Conservation (phyloP, 2,113 vertebrate genomes). For the Entelurus aequoreus region DNA sequence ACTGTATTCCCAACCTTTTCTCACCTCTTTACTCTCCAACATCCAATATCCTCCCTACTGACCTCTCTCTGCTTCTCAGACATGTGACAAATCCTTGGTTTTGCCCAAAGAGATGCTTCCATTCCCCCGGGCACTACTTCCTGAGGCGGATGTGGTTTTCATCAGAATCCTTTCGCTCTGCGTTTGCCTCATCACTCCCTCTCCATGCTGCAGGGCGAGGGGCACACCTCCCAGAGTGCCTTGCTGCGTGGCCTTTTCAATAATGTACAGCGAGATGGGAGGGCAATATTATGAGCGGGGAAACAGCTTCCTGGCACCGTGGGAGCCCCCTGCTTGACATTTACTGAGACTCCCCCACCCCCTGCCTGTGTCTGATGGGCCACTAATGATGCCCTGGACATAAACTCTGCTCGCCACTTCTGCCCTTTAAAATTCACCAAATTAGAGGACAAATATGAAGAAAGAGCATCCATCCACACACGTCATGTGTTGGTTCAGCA, state of each 20-base stretch:
- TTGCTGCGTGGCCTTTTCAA: conserved; percentile 70
- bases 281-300: conserved; percentile 47
- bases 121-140: neutral
- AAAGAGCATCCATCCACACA: neutral
- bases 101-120: conserved; percentile 13
- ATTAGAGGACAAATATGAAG: neutral
- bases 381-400: conserved; percentile 50
- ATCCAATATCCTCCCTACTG: conserved; percentile 16
- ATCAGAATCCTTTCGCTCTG: conserved; percentile 32
- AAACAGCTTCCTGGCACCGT: conserved; percentile 47
- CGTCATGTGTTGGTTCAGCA: neutral
- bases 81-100: conserved; percentile 34
- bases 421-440: conserved; percentile 28
- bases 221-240: conserved; percentile 50
- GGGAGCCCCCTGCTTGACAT: conserved; percentile 60
- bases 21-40: conserved; percentile 23
- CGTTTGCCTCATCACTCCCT: conserved; percentile 30
- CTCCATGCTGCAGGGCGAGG: conserved; percentile 18
- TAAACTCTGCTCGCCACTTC: conserved; percentile 28
- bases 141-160: conserved; percentile 42
- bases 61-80: conserved; percentile 3
- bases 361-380: conserved; percentile 14
- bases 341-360: conserved; percentile 18
- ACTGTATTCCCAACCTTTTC: conserved; percentile 26
- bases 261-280: conserved; percentile 55